Base-by-base conservation (phyloP, 1,140 invertebrate species). In the Formica selysi region DNA sequence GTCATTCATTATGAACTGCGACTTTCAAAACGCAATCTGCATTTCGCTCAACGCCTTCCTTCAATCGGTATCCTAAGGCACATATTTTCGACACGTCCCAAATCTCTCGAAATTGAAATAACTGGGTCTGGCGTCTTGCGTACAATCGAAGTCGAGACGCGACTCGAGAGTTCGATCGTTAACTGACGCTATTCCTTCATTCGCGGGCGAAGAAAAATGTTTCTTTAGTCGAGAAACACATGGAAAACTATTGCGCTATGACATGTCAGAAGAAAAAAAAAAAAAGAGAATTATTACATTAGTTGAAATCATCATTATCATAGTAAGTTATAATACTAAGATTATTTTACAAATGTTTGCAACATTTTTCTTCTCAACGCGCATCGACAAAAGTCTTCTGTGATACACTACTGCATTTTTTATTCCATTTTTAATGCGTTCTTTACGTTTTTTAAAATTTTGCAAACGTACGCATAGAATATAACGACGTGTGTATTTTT, bases 41-140 rank as follows among this genome's bases (percentile, higher is more conserved):
- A 3, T 61, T 10, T 59, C 44, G 3, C 4, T 19, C 29, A 13
- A 62, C 8, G 29, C 51, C 73, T 89, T 68, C 65, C 78, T 87
- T 91, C 76, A 59, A 88, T 86, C 84, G 83, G 84, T 89, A 92
- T 90, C 85, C 87, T 93, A 93, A 93, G 92, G 92, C 92, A 93
- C 92, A 93, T 83, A 44, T 91, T 89, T 91, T 91, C 70, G 78
- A 91, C 86, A 91, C 86, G 84, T 86, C 87, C 80, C 78, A 68
- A 89, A 84, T 87, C 86, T 91, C 87, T 86, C 71, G 61, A 64
- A 59, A 80, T 26, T 57, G 36, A 88, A 62, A 26, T 22, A 65
- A 67, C 29, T 74, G 71, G 83, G n/a, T 26, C 22, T 80, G 54
- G 44, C 51, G 41, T 83, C 61, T 70, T 62, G 62, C 78, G 54